Base-by-base conservation (phyloP, 2,113 vertebrate species). In the Carassius auratus region DNA sequence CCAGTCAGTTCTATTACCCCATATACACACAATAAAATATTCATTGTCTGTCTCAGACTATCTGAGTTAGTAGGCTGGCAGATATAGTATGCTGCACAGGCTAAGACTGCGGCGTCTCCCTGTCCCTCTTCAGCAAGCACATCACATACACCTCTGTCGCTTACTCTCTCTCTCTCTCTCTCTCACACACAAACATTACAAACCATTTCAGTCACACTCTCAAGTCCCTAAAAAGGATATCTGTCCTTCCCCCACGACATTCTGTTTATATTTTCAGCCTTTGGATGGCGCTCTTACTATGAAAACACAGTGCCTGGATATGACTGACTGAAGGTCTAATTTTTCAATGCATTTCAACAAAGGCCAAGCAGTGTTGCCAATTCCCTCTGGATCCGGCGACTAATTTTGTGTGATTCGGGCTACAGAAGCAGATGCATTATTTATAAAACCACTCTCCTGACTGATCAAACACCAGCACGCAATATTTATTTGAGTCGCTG, bases 1-100 rank as follows among this genome's bases (percentile, higher is more conserved):
- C 36, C 76, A 36, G 86, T 84, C 85, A 73, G 88, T 90, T 90
- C 89, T 85, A 89, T 92, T 91, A 91, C 89, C 86, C 89, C 85
- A 88, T 91, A 93, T 92, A 86, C 86, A 78, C 68, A 86, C 88
- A 85, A 92, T 93, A 90, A 95, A 95, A 94, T 93, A 94, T 94
- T 93, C 90, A 94, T 94, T 86, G 81, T 91, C 92, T 89, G 89
- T 93, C 91, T 91, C 87, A 84, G 84, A 89, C 88, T 89, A 89
- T 91, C 90, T 66, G 84, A 90, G 88, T 92, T 81, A 79, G 75
- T 76, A 83, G 85, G 88, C 89, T 87, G 86, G 87, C 89, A 89
- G 88, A 87, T 93, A 93, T 93, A 93, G 91, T 89, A 85, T 61
- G 89, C 73, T 79, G 86, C 88, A 83, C 38, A 75, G 83, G 85